Conservation (phyloP, 2,797 vertebrate species). For the Sandelia bainsii region DNA sequence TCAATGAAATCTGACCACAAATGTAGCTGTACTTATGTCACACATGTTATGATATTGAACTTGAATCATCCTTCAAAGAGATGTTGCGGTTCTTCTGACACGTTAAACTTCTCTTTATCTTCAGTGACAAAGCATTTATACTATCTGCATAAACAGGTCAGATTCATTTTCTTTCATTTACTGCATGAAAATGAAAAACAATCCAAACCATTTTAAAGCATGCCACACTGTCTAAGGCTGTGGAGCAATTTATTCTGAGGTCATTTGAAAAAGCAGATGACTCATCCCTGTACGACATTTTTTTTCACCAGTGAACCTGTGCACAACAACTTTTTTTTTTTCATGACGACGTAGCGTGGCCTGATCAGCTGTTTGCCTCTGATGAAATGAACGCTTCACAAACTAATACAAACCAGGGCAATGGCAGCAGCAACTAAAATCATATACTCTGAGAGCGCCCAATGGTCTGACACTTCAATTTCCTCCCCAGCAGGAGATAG, state of each 20-base stretch:
- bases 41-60: not conserved
- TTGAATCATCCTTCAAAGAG: not conserved
- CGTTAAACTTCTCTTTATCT: constrained; percentile 15
- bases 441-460: constrained; percentile 70
- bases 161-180: constrained; percentile 39
- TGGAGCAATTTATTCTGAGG: constrained; percentile 37
- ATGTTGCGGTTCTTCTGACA: constrained; percentile 5
- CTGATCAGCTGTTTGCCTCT: constrained; percentile 61
- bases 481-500: constrained; percentile 78
- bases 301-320: constrained; percentile 11
- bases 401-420: constrained; percentile 64
- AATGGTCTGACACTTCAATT: constrained; percentile 83
- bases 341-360: constrained; percentile 8
- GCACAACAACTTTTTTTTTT: constrained; percentile 11
- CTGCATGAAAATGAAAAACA: constrained; percentile 26
- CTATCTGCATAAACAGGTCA: constrained; percentile 31
- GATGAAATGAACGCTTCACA: constrained; percentile 67
- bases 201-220: constrained; percentile 25
- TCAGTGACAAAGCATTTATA: constrained; percentile 18
- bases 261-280: constrained; percentile 39
- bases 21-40: rapidly evolving
- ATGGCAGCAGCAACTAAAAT: constrained; percentile 72
- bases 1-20: not conserved
- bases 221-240: constrained; percentile 4
- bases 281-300: constrained; percentile 16